Conservation (phyloP, 2,888 invertebrate species). For the Polyommatus icarus region DNA sequence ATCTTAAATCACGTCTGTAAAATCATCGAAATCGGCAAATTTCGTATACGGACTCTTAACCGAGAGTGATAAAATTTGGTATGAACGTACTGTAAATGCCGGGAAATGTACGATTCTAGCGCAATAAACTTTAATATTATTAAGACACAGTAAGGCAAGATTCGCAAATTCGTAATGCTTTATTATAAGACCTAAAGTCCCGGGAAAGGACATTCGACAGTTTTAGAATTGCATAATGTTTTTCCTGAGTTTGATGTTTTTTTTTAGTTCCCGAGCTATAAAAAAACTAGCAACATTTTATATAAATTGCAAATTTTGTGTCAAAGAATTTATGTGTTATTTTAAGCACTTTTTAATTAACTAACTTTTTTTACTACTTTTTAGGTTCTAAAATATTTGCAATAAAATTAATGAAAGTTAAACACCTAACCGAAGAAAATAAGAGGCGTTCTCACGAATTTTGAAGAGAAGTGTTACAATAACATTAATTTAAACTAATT, state of each 20-base stretch:
- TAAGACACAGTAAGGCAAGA: no score
- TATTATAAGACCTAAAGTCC: no score
- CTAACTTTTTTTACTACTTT: neutral
- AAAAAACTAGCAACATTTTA: neutral
- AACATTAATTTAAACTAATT: neutral
- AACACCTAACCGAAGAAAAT: neutral
- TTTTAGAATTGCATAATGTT: neutral
- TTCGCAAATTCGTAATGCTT: no score
- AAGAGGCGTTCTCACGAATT: neutral
- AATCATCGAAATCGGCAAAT: no score
- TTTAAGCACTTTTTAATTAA: neutral
- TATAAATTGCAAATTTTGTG: neutral
- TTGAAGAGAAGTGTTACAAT: slow-evolving; percentile 8
- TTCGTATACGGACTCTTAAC: no score
- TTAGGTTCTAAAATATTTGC: neutral
- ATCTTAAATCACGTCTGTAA: no score
- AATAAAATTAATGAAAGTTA: neutral
- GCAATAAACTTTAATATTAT: no score
- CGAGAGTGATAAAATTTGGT: no score
- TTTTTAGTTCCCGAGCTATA: no score
- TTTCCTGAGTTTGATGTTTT: no score
- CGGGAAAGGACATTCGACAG: no score
- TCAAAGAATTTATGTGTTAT: neutral
- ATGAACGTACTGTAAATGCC: neutral
- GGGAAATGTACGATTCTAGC: no score